Conservation (phyloP, 2,888 invertebrate genomes). For the Pachycephus smyrnensis region DNA sequence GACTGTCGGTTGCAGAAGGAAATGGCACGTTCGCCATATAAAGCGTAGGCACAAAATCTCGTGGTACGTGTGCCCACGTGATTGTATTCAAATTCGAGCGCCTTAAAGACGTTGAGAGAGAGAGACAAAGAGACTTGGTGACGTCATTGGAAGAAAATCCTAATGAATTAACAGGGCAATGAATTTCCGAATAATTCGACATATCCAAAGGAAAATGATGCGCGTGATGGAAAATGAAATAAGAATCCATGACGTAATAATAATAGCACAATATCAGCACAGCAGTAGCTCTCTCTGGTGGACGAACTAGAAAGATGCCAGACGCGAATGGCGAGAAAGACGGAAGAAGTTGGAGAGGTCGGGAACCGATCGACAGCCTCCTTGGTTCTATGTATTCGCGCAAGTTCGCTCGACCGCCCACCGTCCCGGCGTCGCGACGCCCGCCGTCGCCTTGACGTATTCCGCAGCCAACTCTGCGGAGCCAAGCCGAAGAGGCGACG, state of each 20-base stretch:
- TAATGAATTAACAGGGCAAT: too few relatives aligned
- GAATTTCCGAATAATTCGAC: too few relatives aligned
- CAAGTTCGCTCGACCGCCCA: conserved; percentile 44
- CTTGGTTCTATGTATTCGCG: conserved; percentile 7
- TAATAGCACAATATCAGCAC: too few relatives aligned
- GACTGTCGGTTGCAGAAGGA: not conserved
- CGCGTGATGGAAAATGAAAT: too few relatives aligned
- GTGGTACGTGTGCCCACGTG: not conserved
- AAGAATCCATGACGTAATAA: too few relatives aligned
- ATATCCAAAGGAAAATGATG: too few relatives aligned
- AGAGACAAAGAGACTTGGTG: conserved; percentile 3
- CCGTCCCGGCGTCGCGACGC: conserved; percentile 44
- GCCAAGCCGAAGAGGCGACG: conserved; percentile 23
- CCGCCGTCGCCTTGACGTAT: conserved; percentile 24
- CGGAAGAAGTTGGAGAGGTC: conserved; percentile 58
- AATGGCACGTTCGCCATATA: not conserved
- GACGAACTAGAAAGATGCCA: too few relatives aligned
- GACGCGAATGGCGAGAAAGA: conserved; percentile 48
- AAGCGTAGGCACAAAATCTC: not conserved
- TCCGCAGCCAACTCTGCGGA: too few relatives aligned
- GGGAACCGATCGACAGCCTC: conserved; percentile 53
- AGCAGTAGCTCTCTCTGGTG: too few relatives aligned
- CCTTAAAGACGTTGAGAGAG: conserved; percentile 21
- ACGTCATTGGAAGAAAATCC: too few relatives aligned
- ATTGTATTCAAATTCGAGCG: conserved; percentile 8